phyloP scores from a whole-genome alignment of 2,888 invertebrate species.

The Stenodema calcarata region DNA sequence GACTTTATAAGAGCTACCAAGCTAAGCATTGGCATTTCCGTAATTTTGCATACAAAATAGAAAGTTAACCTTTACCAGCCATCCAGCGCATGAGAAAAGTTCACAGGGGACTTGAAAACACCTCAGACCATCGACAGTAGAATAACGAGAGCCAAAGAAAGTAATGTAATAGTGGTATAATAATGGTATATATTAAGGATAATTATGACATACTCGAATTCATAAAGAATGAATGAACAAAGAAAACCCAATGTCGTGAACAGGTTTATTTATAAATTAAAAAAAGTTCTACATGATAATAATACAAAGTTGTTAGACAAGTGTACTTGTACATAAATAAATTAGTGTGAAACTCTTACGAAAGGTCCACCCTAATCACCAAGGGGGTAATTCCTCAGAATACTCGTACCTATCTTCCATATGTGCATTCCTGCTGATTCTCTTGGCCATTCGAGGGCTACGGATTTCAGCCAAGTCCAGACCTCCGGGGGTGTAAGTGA shows the following conservation, averaged over 20 bases:
- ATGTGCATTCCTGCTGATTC: constrained; percentile 69
- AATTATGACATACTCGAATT: not conserved
- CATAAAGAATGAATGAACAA: not conserved
- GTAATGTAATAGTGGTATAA: too few relatives aligned
- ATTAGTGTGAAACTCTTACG: not conserved
- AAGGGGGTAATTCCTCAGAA: constrained; percentile 6
- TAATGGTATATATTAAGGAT: too few relatives aligned
- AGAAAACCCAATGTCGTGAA: constrained; percentile 3
- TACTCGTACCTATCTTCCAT: constrained; percentile 54
- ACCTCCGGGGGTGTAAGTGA: constrained; percentile 95
- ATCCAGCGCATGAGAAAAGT: too few relatives aligned
- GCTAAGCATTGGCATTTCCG: too few relatives aligned
- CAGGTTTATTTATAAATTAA: not conserved
- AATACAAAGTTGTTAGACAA: not conserved
- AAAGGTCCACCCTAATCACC: not conserved
- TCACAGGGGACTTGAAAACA: too few relatives aligned
- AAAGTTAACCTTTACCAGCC: too few relatives aligned
- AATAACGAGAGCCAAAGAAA: too few relatives aligned
- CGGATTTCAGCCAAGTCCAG: constrained; percentile 88
- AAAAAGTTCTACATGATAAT: not conserved
- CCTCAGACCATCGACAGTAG: too few relatives aligned
- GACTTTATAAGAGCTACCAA: too few relatives aligned
- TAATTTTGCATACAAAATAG: too few relatives aligned
- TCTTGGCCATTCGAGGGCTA: constrained; percentile 86
- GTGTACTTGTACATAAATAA: not conserved